Evolutionary conservation across 2,113 vertebrate species (phyloP), one percentile per base, ranked within the genome.

Genomic region (Channa maculata): DNA sequence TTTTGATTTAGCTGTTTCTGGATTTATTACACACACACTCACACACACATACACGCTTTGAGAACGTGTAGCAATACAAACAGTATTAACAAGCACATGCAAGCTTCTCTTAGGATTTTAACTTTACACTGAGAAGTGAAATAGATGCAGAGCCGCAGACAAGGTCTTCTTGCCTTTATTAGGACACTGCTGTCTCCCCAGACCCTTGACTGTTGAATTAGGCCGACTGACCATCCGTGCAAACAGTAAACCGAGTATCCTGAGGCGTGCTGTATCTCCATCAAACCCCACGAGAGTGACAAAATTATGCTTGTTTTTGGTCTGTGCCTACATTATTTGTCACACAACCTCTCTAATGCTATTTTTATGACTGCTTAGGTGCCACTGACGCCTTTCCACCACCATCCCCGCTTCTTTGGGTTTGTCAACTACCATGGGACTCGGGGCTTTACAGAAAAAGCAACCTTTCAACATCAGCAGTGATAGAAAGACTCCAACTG

Each of bases 251-350:
- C 43, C n/a, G 41, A 9, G 8, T 39, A 66, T 60, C 67, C 55
- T 58, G n/a, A 75, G 49, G 70, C 15, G 1, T 9, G 41, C n/a
- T 38, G 63, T 34, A 71, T 58, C 44, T 72, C 65, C 53, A 62
- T 48, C 41, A 65, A 65, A 53, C 39, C 78, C 43, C 63, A 34
- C 3, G 44, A 64, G 68, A 59, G 33, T 37, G 24, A 58, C 37
- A 59, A 15, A 74, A 58, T 69, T 60, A 64, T 46, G 53, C 12
- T 52, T 76, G 39, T 61, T 59, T 70, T 76, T 76, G 75, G 0
- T 61, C 8, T 61, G 24, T 5, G 1, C 39, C 37, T 36, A 39
- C 43, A 66, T 58, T 46, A 44, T 73, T 73, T 73, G 48, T 67
- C 44, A 68, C 43, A 65, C 34, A 67, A 43, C 61, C 58, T 58